Base-by-base conservation (phyloP, 2,888 invertebrate species). In the Amphipoea oculea region DNA sequence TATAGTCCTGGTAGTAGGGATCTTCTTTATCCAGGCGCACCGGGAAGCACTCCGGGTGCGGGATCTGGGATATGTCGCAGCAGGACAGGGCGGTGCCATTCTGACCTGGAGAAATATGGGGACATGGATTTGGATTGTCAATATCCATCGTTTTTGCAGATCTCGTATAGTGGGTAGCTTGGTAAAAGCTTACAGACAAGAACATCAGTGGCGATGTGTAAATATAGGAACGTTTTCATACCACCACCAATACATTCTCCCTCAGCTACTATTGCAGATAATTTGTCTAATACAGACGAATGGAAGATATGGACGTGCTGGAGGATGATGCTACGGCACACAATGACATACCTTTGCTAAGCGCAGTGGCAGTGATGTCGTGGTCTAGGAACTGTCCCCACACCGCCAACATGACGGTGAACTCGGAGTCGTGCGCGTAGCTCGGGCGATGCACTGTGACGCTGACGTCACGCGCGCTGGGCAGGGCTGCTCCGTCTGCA, bases 341-440 rank as follows among this genome's bases (percentile, higher is more conserved):
- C 23, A 23, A n/a, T 57, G 65, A 0, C 81, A 48, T 86, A 95
- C 98, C 98, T 91, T 98, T 98, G 88, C 97, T 98, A 12, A 98
- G 95, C 0, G 99, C 98, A 0, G 99, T 99, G 11, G 98, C 98
- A 0, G 99, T 98, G 77, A 99, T 98, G 88, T 99, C 99, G 88
- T 99, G 99, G 93, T 99, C 99, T 23, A 99, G 92, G 94, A 99
- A 99, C 95, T 99, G 99, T 0, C 99, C 99, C 97, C 98, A 99
- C 7, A 99, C 98, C 0, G 99, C 99, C 82, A 99, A 93, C 98
- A 99, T 98, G 0, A 98, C 98, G 0, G 98, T 98, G 92, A 99
- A 98, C 86, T 97, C 96, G 0, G 98, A 97, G 94, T 99, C 98
- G 71, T 98, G 98, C 62, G 97, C 97, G 91, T 98, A 98, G 84